Base-by-base conservation (phyloP, 2,113 vertebrate species). In the Gymnorhina tibicen region DNA sequence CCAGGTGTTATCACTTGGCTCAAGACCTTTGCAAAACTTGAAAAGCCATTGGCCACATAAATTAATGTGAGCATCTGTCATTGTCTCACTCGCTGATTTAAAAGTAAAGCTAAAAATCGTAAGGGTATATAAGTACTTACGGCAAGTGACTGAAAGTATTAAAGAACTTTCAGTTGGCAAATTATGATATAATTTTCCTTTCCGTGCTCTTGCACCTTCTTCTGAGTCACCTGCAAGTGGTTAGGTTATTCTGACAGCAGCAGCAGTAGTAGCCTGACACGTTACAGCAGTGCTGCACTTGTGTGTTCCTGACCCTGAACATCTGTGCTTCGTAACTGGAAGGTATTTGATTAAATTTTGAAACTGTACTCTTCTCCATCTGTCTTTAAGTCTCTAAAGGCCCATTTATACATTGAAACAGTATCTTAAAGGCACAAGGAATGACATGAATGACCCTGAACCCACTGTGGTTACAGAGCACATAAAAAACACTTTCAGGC, bases 281-380 rank as follows among this genome's bases (percentile, higher is more conserved):
- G 0, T 85, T 85, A 73, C 33, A 94, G 84, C 66, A 87, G 17
- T 75, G 55, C 90, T 85, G 28, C 49, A 30, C 74, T 91, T 87
- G 86, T 87, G 77, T 96, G 89, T 87, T 95, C 83, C 66, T 94
- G 80, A 95, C 86, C 83, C 84, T 68, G 52, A 94, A 96, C 92
- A 95, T 95, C 93, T 95, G 96, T 85, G 69, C 80, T 75, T 87
- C 0, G 14, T 95, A 91, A 95, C 56, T 64, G 39, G 37, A 87
- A 89, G 76, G 79, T 92, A 87, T 85, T 95, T 92, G 77, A 96
- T 96, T 92, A 83, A 91, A 52, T 85, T 95, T 92, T 96, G 90
- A 97, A 96, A 96, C 60, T 67, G 47, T 93, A 85, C 44, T 85
- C 92, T 89, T 81, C 44, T 92, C 88, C 93, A 84, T 93, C 92